Conservation (phyloP, 2,113 vertebrate species). For the Sphyrna mokarran region DNA sequence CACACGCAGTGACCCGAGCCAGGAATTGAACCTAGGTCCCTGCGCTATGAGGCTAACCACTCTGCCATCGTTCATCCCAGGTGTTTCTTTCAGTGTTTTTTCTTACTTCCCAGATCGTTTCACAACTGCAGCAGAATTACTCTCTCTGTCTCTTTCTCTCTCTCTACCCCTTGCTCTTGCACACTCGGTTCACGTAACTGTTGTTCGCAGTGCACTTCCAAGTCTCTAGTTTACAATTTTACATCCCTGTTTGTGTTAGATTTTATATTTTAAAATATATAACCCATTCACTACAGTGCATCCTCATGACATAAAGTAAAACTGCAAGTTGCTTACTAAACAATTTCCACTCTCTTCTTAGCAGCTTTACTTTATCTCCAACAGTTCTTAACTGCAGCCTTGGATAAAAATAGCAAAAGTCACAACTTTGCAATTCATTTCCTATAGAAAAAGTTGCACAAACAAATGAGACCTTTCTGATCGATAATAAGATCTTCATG, state of each 20-base stretch:
- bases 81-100: not conserved
- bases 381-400: not conserved
- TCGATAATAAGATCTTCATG: not conserved
- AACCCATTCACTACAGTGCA: not conserved
- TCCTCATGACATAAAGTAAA: not conserved
- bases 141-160: not conserved
- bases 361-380: not conserved
- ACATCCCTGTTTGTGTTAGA: not conserved
- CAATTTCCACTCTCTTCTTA: not conserved
- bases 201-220: not conserved
- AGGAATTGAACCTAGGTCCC: no score
- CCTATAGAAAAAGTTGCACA: not conserved
- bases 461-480: not conserved
- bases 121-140: not conserved
- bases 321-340: not conserved
- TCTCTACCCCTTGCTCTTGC: not conserved
- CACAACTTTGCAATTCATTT: not conserved
- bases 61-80: no score
- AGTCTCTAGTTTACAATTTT: not conserved
- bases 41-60: no score
- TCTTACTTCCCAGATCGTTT: not conserved
- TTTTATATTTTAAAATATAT: not conserved
- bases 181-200: not conserved
- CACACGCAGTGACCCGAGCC: no score
- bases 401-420: not conserved